A percentile compares a stretch with the other conserved stretches of the same genome.
These are phyloP conservation scores for Xerus rutilus DNA, from an alignment of 2,797 vertebrate species.

Conservation along the genomic window DNA sequence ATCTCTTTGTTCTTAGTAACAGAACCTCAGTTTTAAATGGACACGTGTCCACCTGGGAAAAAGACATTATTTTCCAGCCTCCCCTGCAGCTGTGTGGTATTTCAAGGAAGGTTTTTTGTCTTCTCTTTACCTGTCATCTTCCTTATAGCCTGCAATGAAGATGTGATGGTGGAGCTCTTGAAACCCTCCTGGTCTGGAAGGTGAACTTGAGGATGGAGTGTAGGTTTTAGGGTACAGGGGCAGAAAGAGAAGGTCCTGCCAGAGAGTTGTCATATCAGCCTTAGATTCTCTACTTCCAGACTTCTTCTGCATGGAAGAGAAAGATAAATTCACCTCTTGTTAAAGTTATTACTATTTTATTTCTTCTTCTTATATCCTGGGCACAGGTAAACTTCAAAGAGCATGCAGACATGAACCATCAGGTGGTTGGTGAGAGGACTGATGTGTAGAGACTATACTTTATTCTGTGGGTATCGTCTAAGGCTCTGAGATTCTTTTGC, in stretches of 20 bases:
- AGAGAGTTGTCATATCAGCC: neutral
- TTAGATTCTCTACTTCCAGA: neutral
- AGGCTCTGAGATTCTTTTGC: neutral
- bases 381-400: neutral
- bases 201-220: neutral
- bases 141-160: neutral
- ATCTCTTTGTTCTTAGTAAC: slow-evolving; percentile 8
- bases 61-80: neutral
- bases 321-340: neutral
- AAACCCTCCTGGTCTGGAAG: neutral
- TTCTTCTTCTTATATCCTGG: neutral
- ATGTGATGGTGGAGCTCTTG: neutral
- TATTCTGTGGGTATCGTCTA: neutral
- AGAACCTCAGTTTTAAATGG: neutral
- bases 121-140: neutral
- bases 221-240: neutral
- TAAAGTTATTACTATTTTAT: neutral
- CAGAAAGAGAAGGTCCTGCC: neutral
- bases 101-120: neutral
- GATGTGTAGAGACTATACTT: neutral
- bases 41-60: neutral
- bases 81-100: neutral
- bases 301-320: neutral
- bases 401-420: neutral
- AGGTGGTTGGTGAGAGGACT: neutral